Conservation (phyloP, 1,140 invertebrate species). For the Drosophila auraria region DNA sequence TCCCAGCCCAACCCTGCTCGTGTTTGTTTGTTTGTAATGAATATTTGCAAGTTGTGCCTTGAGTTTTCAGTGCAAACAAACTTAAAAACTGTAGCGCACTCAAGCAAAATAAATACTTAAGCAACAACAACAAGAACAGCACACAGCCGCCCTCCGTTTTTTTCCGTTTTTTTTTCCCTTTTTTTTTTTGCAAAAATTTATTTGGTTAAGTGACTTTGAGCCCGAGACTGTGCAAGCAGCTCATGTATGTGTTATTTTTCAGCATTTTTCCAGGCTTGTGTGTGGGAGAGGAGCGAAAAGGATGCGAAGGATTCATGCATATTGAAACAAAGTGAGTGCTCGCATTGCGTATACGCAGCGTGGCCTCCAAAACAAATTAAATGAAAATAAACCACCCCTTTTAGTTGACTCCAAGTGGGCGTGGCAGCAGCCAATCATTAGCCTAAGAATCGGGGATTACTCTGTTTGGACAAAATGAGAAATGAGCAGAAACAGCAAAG, state of each 20-base stretch:
- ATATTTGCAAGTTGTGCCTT: constrained; percentile 81
- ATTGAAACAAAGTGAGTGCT: constrained; percentile 78
- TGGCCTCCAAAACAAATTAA: constrained; percentile 50
- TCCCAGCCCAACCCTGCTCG: neutral
- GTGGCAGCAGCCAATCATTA: constrained; percentile 61
- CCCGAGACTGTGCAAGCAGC: constrained; percentile 25
- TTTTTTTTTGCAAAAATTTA: constrained; percentile 64
- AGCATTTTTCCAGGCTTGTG: too few species aligned
- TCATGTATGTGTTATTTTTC: constrained; percentile 7
- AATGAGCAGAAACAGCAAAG: neutral
- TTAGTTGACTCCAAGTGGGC: constrained; percentile 1
- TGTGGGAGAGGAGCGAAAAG: neutral
- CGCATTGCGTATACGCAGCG: constrained; percentile 73
- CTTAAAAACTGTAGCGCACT: constrained; percentile 82
- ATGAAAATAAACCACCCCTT: constrained; percentile 11
- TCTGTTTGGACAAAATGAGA: neutral
- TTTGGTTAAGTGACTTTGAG: constrained; percentile 82
- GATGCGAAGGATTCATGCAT: constrained; percentile 57
- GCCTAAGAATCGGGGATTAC: constrained; percentile 27
- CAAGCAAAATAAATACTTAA: constrained; percentile 81
- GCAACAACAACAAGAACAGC: constrained; percentile 41
- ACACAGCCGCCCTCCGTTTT: neutral
- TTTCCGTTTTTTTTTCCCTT: constrained; percentile 2
- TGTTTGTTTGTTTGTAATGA: constrained; percentile 73
- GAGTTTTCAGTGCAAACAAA: constrained; percentile 77